Evolutionary conservation across 2,797 vertebrate species (phyloP).

Genomic region (Macroramphosus scolopax): DNA sequence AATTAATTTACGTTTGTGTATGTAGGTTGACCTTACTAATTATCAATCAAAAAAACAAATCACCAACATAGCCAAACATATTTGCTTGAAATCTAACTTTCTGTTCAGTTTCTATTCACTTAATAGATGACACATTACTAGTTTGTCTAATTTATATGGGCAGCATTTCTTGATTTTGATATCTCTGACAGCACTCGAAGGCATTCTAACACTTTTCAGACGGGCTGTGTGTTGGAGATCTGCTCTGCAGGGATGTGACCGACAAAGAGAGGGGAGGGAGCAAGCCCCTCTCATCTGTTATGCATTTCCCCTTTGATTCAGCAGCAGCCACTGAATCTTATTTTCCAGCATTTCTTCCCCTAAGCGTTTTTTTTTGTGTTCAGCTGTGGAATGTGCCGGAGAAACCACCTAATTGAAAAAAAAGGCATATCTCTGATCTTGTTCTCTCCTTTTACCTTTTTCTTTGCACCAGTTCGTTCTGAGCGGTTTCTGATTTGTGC

Average conservation of each 20-base stretch:
- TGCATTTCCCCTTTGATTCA: conserved; percentile 78
- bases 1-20: too few relatives aligned
- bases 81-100: too few relatives aligned
- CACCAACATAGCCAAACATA: too few relatives aligned
- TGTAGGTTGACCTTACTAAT: too few relatives aligned
- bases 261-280: conserved; percentile 67
- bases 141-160: too few relatives aligned
- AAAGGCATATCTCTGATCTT: conserved; percentile 36
- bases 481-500: too few relatives aligned
- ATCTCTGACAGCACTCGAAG: conserved; percentile 46
- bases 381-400: conserved; percentile 58
- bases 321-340: conserved; percentile 71
- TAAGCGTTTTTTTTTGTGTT: conserved; percentile 66
- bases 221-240: conserved; percentile 51
- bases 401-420: conserved; percentile 45
- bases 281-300: conserved; percentile 75
- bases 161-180: conserved; percentile 1
- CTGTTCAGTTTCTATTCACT: too few relatives aligned
- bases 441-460: too few relatives aligned
- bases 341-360: conserved; percentile 71
- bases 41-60: too few relatives aligned
- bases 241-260: conserved; percentile 74
- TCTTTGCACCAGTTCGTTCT: too few relatives aligned
- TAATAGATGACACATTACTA: too few relatives aligned
- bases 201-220: conserved; percentile 45